A percentile compares a stretch with the other conserved stretches of the same genome.
phyloP scores from a whole-genome alignment of 2,888 invertebrate species.

The Parthenolecanium corni region DNA sequence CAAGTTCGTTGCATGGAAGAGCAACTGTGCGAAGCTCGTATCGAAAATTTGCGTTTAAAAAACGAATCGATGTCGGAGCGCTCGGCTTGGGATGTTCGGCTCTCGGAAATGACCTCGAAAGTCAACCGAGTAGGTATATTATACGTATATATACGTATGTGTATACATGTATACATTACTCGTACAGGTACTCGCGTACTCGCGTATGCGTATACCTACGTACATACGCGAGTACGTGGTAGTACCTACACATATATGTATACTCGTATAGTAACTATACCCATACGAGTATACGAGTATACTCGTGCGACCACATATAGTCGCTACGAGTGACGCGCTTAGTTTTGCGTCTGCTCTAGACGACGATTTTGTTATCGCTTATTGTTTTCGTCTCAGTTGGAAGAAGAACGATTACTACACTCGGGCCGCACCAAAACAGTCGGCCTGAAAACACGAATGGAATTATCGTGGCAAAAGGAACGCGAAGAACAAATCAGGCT shows the following conservation, averaged over 20 bases:
- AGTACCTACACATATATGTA: neutral
- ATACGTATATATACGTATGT: too few relatives aligned
- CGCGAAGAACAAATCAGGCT: slow-evolving; percentile 82
- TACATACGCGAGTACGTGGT: too few relatives aligned
- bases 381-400: slow-evolving; percentile 47
- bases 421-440: slow-evolving; percentile 76
- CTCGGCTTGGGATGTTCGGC: slow-evolving; percentile 71
- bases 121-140: slow-evolving; percentile 60
- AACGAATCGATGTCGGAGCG: slow-evolving; percentile 82
- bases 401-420: slow-evolving; percentile 72
- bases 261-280: neutral
- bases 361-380: neutral
- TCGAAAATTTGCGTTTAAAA: slow-evolving; percentile 70
- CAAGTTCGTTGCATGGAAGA: slow-evolving; percentile 78
- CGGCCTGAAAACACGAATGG: slow-evolving; percentile 74
- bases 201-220: too few relatives aligned
- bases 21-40: slow-evolving; percentile 69
- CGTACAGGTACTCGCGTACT: too few relatives aligned
- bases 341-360: too few relatives aligned
- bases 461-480: slow-evolving; percentile 88
- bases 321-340: too few relatives aligned
- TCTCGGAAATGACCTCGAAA: slow-evolving; percentile 77
- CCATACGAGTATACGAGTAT: neutral
- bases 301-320: too few relatives aligned
- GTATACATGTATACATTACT: too few relatives aligned